Conservation (phyloP, 2,797 vertebrate genomes). For the Malurus splendens region DNA sequence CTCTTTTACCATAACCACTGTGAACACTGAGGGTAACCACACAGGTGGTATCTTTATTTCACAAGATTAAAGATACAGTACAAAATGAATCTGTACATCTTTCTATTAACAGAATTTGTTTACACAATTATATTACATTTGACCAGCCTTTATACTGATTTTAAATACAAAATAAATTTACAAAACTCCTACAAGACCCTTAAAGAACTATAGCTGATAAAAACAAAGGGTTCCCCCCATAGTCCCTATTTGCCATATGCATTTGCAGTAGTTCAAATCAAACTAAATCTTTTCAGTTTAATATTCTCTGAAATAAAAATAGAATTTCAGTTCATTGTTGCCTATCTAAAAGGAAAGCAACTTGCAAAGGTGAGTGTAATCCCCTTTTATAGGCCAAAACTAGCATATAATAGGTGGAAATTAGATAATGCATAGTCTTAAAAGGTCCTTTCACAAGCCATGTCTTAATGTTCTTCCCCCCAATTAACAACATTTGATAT, state of each 20-base stretch:
- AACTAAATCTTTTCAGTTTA: slow-evolving; percentile 44
- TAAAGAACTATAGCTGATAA: slow-evolving; percentile 62
- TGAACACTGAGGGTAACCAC: slow-evolving; percentile 62
- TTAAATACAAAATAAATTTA: slow-evolving; percentile 80
- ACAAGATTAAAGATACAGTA: slow-evolving; percentile 80
- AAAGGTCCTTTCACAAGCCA: slow-evolving; percentile 19
- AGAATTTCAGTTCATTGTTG: slow-evolving; percentile 44
- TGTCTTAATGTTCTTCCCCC: slow-evolving; percentile 12
- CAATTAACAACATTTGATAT: neutral
- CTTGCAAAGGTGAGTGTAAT: neutral
- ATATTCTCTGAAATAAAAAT: slow-evolving; percentile 51
- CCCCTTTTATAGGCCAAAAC: slow-evolving; percentile 12
- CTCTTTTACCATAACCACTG: neutral
- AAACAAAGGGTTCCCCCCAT: slow-evolving; percentile 45
- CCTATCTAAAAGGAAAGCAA: slow-evolving; percentile 51
- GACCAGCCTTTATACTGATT: slow-evolving; percentile 74
- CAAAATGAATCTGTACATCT: slow-evolving; percentile 82
- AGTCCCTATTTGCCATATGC: slow-evolving; percentile 37
- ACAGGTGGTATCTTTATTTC: slow-evolving; percentile 76
- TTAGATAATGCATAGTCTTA: slow-evolving; percentile 50
- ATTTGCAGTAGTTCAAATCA: slow-evolving; percentile 64
- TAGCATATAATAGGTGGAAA: slow-evolving; percentile 38
- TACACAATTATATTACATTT: slow-evolving; percentile 81
- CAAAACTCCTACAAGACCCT: slow-evolving; percentile 68
- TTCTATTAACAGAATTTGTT: slow-evolving; percentile 80